Conservation (phyloP, 1,140 invertebrate species). For the Latrodectus geometricus region DNA sequence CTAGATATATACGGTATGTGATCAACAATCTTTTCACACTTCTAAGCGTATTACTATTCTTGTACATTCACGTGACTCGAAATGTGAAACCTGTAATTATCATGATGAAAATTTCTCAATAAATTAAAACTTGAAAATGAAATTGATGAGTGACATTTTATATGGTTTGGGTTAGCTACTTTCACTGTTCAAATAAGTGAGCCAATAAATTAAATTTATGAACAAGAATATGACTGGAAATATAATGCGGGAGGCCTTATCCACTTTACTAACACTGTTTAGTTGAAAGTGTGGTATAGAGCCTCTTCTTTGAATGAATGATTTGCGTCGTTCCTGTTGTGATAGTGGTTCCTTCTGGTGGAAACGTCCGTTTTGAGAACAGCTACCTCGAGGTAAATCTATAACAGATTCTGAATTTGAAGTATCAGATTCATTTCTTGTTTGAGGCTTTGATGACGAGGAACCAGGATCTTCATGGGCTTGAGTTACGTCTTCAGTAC, state of each 20-base stretch:
- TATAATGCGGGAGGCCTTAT: constrained; percentile 79
- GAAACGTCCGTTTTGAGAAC: constrained; percentile 4
- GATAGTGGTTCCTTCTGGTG: not conserved
- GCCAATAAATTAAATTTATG: constrained; percentile 86
- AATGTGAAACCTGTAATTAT: too few relatives aligned
- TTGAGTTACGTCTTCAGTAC: constrained; percentile 20
- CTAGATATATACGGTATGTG: too few relatives aligned
- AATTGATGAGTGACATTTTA: not conserved
- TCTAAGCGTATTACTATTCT: too few relatives aligned
- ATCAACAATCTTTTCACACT: too few relatives aligned
- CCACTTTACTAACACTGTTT: constrained; percentile 85
- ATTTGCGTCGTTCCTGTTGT: constrained; percentile 17
- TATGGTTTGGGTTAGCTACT: constrained; percentile 2
- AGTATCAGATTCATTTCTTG: not conserved
- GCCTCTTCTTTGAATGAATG: constrained; percentile 14
- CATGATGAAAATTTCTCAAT: not conserved
- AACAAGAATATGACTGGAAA: constrained; percentile 82
- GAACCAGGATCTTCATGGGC: not conserved
- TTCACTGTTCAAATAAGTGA: constrained; percentile 73
- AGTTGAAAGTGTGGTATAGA: constrained; percentile 63
- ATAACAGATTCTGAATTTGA: constrained; percentile 1
- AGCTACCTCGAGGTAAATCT: not conserved
- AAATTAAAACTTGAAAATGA: not conserved
- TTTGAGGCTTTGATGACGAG: not conserved
- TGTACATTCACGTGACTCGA: too few relatives aligned